These are phyloP conservation scores for Poecilia gillii DNA, from an alignment of 2,797 vertebrate species.

Conservation along the genomic window DNA sequence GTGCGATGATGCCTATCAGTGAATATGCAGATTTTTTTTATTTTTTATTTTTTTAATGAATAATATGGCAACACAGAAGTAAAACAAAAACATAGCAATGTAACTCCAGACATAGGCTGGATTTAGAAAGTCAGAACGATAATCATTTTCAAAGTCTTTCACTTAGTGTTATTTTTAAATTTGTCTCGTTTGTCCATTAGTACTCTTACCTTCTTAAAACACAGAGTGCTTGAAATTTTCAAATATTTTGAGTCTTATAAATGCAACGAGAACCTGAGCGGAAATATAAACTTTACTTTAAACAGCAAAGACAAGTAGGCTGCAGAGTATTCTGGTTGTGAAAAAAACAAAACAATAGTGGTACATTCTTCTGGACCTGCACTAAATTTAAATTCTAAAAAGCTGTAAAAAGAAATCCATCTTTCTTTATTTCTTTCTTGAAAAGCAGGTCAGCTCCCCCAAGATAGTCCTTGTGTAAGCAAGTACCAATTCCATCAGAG, in stretches of 20 bases:
- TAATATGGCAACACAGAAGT: background rate
- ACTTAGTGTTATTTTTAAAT: background rate
- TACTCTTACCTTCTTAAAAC: conserved; percentile 11
- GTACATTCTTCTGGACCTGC: conserved; percentile 40
- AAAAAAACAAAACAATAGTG: conserved; percentile 55
- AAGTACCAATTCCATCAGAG: conserved; percentile 62
- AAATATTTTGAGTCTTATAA: conserved; percentile 48
- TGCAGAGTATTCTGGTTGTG: conserved; percentile 13
- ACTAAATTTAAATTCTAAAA: conserved; percentile 41
- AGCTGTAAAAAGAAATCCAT: conserved; percentile 32
- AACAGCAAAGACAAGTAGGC: conserved; percentile 51
- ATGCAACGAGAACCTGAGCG: conserved; percentile 59
- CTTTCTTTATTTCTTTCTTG: conserved; percentile 48
- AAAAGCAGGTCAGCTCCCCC: conserved; percentile 70
- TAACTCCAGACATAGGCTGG: background rate
- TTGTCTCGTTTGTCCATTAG: background rate
- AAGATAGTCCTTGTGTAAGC: conserved; percentile 53
- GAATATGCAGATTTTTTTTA: background rate
- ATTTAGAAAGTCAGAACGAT: background rate
- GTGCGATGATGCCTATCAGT: background rate
- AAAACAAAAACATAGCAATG: background rate
- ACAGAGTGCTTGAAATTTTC: conserved; percentile 51
- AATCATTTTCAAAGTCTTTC: background rate
- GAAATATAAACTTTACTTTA: conserved; percentile 62
- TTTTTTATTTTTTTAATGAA: background rate